Conservation (phyloP, 2,797 vertebrate species). For the Rhynchotus rufescens region DNA sequence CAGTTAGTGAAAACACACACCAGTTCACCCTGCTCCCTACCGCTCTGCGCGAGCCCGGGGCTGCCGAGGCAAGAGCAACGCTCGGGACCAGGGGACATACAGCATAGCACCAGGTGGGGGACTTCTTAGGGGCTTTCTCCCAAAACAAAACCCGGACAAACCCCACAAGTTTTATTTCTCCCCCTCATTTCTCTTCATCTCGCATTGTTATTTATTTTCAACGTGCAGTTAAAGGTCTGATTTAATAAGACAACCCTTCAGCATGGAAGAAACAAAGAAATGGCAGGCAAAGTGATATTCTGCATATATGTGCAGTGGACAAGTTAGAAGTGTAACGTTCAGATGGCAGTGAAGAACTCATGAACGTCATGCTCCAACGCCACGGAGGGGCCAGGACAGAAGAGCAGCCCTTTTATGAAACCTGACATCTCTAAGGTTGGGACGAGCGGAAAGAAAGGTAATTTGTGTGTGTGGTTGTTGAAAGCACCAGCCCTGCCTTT, state of each 20-base stretch:
- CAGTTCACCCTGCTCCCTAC: background rate
- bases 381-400: background rate
- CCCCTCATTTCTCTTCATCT: constrained; percentile 1
- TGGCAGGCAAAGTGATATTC: constrained; percentile 43
- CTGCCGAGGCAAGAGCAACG: background rate
- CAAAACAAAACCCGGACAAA: background rate
- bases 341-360: constrained; percentile 31
- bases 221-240: background rate
- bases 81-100: constrained; percentile 17
- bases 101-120: constrained; percentile 44
- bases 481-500: background rate
- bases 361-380: constrained; percentile 12
- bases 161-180: background rate
- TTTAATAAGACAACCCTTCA: background rate
- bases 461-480: background rate
- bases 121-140: background rate
- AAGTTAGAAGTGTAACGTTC: constrained; percentile 18
- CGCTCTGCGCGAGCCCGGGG: background rate
- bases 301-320: constrained; percentile 31
- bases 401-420: background rate
- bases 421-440: background rate
- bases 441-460: background rate
- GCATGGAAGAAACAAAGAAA: constrained; percentile 45
- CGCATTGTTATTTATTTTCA: constrained; percentile 10
- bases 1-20: constrained; percentile 74